Conservation (phyloP, 2,797 vertebrate genomes). For the Clamator glandarius region DNA sequence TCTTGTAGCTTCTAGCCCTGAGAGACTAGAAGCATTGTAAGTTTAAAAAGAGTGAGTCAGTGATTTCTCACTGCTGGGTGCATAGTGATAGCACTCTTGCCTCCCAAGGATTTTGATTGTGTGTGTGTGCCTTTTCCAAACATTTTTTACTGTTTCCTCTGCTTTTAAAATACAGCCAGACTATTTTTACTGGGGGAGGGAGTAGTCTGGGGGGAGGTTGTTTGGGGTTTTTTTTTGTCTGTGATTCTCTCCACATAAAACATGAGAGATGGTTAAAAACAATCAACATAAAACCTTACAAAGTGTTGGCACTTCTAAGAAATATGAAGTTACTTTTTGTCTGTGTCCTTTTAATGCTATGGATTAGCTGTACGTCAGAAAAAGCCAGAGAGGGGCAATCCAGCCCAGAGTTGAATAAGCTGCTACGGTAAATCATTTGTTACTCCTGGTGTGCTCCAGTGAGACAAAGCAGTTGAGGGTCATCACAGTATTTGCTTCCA, state of each 20-base stretch:
- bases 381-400: neutral
- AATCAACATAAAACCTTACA: neutral
- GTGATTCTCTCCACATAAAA: neutral
- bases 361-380: neutral
- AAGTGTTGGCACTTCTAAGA: neutral
- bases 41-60: neutral
- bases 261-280: neutral
- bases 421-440: neutral
- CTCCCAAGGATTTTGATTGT: neutral
- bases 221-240: neutral
- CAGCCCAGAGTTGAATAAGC: neutral
- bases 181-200: neutral
- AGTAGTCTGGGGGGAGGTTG: too few relatives aligned
- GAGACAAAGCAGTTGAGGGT: neutral
- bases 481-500: neutral
- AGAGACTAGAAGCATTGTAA: neutral
- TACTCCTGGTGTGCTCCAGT: neutral
- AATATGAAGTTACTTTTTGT: neutral
- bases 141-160: neutral
- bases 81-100: rapidly evolving
- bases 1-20: neutral
- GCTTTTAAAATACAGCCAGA: neutral
- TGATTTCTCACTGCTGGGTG: neutral
- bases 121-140: neutral
- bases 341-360: neutral